Conservation (phyloP, 2,797 vertebrate species). For the Coregonus ussuriensis region DNA sequence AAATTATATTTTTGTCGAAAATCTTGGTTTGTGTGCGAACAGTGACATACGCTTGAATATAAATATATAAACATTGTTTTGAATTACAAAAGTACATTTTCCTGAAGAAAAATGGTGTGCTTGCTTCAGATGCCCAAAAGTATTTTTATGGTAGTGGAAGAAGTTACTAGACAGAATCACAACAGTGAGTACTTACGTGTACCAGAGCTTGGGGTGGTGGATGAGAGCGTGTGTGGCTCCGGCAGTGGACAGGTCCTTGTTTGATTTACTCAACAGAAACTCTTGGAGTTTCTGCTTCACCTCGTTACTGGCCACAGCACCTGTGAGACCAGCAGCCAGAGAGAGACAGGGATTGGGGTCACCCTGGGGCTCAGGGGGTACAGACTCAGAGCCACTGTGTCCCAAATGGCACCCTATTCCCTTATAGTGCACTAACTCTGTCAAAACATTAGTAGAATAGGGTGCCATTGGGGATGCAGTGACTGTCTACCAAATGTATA, state of each 20-base stretch:
- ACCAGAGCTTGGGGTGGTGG: constrained; percentile 95
- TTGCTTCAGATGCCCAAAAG: too few species aligned
- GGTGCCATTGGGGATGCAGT: not conserved
- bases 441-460: not conserved
- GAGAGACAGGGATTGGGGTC: constrained; percentile 62
- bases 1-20: not conserved
- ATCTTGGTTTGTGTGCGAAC: not conserved
- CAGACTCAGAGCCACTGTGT: not conserved
- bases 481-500: not conserved
- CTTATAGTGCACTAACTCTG: too few species aligned
- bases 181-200: constrained; percentile 81
- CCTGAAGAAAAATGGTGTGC: not conserved
- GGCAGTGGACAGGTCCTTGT: constrained; percentile 86
- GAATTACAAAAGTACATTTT: not conserved
- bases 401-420: not conserved
- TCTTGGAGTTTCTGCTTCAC: constrained; percentile 99
- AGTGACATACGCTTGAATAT: constrained; percentile 14
- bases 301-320: constrained; percentile 96
- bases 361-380: constrained; percentile 51
- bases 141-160: not conserved
- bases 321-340: constrained; percentile 78
- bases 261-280: constrained; percentile 97
- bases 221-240: constrained; percentile 86
- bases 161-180: too few species aligned
- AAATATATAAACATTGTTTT: constrained; percentile 26